Conservation (phyloP, 1,140 invertebrate genomes). For the Tenebrio molitor region DNA sequence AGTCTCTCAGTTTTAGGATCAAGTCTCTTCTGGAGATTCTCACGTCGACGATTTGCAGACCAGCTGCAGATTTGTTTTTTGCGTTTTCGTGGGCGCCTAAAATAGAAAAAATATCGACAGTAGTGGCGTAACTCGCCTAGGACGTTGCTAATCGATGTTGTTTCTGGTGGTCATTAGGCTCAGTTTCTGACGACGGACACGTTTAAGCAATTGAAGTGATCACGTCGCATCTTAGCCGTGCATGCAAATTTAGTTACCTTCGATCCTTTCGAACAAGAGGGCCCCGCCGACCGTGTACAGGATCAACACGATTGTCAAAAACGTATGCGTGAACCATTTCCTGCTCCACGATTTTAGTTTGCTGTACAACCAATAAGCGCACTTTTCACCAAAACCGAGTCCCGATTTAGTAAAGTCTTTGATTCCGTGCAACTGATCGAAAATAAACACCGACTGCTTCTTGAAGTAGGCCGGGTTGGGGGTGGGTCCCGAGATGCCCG, state of each 20-base stretch:
- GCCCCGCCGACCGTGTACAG: constrained; percentile 85
- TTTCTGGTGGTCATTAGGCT: neutral
- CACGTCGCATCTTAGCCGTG: too few species aligned
- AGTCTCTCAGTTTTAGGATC: constrained; percentile 58
- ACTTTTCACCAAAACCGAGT: constrained; percentile 83
- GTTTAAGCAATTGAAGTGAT: too few species aligned
- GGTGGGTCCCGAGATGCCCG: neutral
- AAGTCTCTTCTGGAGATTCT: constrained; percentile 60
- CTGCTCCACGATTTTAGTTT: constrained; percentile 83
- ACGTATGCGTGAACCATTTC: constrained; percentile 90
- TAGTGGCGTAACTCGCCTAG: neutral
- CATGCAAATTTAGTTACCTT: too few species aligned
- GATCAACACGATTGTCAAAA: constrained; percentile 82
- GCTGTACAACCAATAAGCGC: constrained; percentile 82
- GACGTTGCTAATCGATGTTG: neutral
- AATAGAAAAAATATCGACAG: neutral
- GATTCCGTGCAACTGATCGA: constrained; percentile 43
- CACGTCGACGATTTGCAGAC: neutral
- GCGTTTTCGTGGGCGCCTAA: constrained; percentile 13
- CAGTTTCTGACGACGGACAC: too few species aligned
- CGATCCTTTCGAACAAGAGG: constrained; percentile 80
- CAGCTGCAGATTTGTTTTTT: constrained; percentile 7
- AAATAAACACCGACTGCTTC: constrained; percentile 30
- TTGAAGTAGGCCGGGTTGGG: constrained; percentile 16
- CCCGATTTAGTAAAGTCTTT: constrained; percentile 78